Base-by-base conservation (phyloP, 2,797 vertebrate genomes). In the Acanthopagrus latus region DNA sequence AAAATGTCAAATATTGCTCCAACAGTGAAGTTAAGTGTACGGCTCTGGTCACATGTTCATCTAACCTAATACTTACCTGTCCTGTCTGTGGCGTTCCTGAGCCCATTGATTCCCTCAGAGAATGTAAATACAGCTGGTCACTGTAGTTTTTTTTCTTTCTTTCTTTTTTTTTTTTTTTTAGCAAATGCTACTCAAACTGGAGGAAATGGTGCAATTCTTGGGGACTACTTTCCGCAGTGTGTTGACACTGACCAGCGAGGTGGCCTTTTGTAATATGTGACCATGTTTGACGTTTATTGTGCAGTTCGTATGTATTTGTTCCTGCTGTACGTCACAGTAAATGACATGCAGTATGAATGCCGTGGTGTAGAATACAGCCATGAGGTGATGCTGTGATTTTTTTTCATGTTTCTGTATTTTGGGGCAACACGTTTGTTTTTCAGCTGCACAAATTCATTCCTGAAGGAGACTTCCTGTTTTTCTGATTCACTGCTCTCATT, bases 391-490 rank as follows among this genome's bases (percentile, higher is more conserved):
- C 52, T 63, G 48, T 52, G 21, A 74, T 44, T 80, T 69, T 41
- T 41, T 64, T 41, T 64, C 12, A 17, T 64, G 57, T 64, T 59
- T 58, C 21, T 72, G 17, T 64, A 41, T 71, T 84, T 68, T 13
- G 2, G 41, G 59, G 64, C 12, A 16, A 44, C 27, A 60, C 18
- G 38, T 87, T 80, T 82, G 64, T 85, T 86, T 77, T 68, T 66
- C 41, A 82, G 74, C 76, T 47, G 68, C 83, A 81, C 33, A 25
- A 52, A 47, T 63, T 85, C 71, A 82, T 73, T 86, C 82, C 89
- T 84, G 65, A 84, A 74, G 66, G 72, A 84, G 68, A 89, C 79
- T 86, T 91, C 91, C 89, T 92, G 91, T 92, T 91, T 91, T 90
- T 75, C 76, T 73, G 86, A 83, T 69, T 83, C 48, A 47, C 72